phyloP scores from a whole-genome alignment of 2,888 invertebrate genomes.

The Campopleginae sp. region DNA sequence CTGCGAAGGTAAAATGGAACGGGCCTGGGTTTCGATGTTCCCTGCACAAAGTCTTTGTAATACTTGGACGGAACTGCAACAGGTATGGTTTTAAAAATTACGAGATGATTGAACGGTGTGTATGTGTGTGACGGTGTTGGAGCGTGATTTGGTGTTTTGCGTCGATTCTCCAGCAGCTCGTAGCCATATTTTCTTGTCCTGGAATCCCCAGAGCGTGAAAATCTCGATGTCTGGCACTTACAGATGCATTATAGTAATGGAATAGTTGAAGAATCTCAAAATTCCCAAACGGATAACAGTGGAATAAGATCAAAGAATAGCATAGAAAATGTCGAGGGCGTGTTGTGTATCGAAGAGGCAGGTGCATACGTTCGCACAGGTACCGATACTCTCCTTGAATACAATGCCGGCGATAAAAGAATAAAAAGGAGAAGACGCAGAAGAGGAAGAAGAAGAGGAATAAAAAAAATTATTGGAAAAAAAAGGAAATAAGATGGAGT shows the following conservation, averaged over 20 bases:
- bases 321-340: constrained; percentile 20
- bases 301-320: constrained; percentile 20
- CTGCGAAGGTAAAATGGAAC: background rate
- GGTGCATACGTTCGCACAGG: constrained; percentile 66
- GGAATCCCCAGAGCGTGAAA: background rate
- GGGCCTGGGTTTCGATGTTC: background rate
- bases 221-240: constrained; percentile 2
- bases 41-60: background rate
- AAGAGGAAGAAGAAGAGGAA: constrained; percentile 23
- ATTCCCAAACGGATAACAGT: constrained; percentile 37
- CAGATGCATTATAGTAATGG: background rate
- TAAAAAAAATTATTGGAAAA: constrained; percentile 11
- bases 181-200: background rate
- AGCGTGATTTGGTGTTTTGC: constrained; percentile 9
- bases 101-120: constrained; percentile 19
- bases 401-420: constrained; percentile 18
- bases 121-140: background rate
- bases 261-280: constrained; percentile 38
- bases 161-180: background rate
- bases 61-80: constrained; percentile 41
- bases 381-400: constrained; percentile 55
- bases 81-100: constrained; percentile 65
- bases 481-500: constrained; percentile 20
- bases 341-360: constrained; percentile 40
- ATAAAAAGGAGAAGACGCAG: constrained; percentile 5